Conservation (phyloP, 37 sponge, comb jelly and placozoan species). For the Ephydatia muelleri region DNA sequence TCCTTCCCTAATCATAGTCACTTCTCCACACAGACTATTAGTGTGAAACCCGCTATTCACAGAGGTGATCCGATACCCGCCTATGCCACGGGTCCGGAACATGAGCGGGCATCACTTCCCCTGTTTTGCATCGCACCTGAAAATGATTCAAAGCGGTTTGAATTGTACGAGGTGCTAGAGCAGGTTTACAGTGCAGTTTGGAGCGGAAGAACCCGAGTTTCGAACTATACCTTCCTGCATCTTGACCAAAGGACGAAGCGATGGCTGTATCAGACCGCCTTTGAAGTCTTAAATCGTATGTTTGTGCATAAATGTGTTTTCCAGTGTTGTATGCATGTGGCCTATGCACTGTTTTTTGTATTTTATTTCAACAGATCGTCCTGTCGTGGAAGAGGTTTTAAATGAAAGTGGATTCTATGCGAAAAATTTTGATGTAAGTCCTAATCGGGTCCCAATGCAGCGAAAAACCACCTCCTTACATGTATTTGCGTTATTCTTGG, state of each 20-base stretch:
- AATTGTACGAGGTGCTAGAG: background rate
- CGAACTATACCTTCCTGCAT: background rate
- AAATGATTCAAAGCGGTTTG: conserved; percentile 8
- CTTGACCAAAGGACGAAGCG: background rate
- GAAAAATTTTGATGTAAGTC: conserved; percentile 48
- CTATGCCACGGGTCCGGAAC: background rate
- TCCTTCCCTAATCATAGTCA: background rate
- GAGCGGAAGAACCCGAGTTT: background rate
- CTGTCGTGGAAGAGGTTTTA: conserved; percentile 39
- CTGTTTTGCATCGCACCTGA: background rate
- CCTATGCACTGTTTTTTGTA: background rate
- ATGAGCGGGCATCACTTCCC: background rate
- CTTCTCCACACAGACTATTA: background rate
- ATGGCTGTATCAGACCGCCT: conserved; percentile 43
- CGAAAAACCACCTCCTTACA: background rate
- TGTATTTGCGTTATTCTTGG: background rate
- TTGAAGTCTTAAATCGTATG: conserved; percentile 57
- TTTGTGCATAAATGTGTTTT: background rate
- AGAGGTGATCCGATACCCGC: background rate
- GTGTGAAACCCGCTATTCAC: background rate
- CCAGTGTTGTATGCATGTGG: background rate
- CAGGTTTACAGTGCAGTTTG: conserved; percentile 19
- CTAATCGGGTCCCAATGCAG: background rate
- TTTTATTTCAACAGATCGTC: conserved; percentile 26
- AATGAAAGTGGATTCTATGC: conserved; percentile 65